Conservation (phyloP, 2,113 vertebrate species). For the Platichthys flesus region DNA sequence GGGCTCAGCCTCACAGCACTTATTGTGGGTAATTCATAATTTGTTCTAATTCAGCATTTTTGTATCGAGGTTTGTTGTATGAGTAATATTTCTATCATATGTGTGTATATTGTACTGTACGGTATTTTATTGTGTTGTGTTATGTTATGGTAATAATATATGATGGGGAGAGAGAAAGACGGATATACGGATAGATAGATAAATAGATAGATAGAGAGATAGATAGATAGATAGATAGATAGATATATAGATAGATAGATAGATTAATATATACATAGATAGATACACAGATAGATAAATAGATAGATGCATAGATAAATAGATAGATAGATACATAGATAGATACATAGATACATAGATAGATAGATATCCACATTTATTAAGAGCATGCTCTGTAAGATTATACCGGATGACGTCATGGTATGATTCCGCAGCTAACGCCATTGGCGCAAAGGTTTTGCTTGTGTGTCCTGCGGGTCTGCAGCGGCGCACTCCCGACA, state of each 20-base stretch:
- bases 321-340: too few relatives aligned
- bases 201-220: background rate
- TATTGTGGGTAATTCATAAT: background rate
- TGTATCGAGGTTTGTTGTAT: background rate
- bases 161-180: too few relatives aligned
- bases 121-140: background rate
- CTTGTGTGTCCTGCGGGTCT: slow-evolving; percentile 8
- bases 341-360: too few relatives aligned
- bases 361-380: background rate
- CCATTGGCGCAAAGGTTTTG: slow-evolving; percentile 5
- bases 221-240: too few relatives aligned
- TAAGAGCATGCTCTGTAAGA: background rate
- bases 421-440: slow-evolving; percentile 41
- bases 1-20: background rate
- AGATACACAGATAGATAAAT: too few relatives aligned
- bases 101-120: background rate
- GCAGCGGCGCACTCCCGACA: slow-evolving; percentile 67
- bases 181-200: background rate
- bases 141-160: background rate
- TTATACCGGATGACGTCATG: slow-evolving; percentile 55
- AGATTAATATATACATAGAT: too few relatives aligned
- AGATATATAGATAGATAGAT: too few relatives aligned
- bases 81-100: background rate
- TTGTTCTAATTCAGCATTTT: background rate
- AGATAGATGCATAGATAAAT: too few relatives aligned